Evolutionary conservation across 2,113 vertebrate genomes (phyloP), one percentile per base, ranked within the genome.

Genomic region (Pogonocichla stellata): DNA sequence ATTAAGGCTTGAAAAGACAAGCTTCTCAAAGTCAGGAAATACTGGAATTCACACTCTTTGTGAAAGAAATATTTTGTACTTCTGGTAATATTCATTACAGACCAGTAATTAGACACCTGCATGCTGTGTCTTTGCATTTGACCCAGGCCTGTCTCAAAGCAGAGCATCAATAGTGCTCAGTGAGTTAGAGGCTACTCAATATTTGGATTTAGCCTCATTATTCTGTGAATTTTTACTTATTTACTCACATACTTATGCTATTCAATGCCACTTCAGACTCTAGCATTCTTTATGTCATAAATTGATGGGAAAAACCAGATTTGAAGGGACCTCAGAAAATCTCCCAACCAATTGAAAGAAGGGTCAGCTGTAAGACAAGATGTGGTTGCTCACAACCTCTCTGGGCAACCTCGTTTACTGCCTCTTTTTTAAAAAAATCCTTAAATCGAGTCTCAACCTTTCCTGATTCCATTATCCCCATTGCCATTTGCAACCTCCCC

Each of bases 1-100:
- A 45, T 60, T 53, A 90, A 84, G 26, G 19, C 31, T 51, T 86
- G 51, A 90, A 90, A 93, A 91, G 45, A 29, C 78, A 70, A 48
- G 71, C 8, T 81, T 71, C 62, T 85, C 36, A 40, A 79, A 93
- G 58, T 82, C 66, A 82, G 71, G 29, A 77, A 80, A 70, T 29
- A 85, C 48, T 70, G 64, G n/a, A 65, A 89, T 82, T 90, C 54
- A 90, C 45, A 48, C 15, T 58, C 8, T 7, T 22, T 73, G 8
- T 62, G 53, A 43, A 83, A 78, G 6, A 18, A 73, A 50, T 14
- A 34, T 47, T 78, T 86, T 62, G 14, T 43, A 38, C 31, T 77
- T 78, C 90, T 33, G 2, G 8, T 50, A 62, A 82, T 50, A 62
- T 45, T 79, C 9, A 51, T 77, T 79, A 54, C 61, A 23, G 72